These are phyloP conservation scores for Luscinia megarhynchos DNA, from an alignment of 2,797 vertebrate species.

Conservation along the genomic window DNA sequence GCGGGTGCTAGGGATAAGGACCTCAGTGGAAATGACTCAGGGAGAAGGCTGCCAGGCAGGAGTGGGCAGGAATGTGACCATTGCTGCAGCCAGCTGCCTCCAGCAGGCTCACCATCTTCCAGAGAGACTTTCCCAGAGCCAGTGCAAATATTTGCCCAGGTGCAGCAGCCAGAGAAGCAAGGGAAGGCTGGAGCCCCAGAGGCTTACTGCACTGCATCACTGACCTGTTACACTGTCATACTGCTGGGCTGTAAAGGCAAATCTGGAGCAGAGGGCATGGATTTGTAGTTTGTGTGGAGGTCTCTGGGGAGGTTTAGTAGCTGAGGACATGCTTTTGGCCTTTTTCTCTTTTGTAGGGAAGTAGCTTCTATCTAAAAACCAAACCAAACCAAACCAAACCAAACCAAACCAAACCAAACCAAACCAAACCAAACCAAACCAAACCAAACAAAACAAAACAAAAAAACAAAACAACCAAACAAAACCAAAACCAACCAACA, in stretches of 20 bases:
- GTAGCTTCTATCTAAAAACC: not conserved
- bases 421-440: too few relatives aligned
- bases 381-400: too few relatives aligned
- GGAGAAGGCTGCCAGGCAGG: not conserved
- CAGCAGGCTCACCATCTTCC: not conserved
- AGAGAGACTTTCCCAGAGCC: not conserved
- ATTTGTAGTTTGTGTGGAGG: not conserved
- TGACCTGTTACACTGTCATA: too few relatives aligned
- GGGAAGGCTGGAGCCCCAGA: not conserved
- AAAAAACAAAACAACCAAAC: too few relatives aligned
- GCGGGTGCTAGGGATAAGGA: too few relatives aligned
- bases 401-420: too few relatives aligned
- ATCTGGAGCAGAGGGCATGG: fast-evolving
- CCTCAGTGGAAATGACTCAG: not conserved
- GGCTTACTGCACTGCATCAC: fast-evolving
- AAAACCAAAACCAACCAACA: not conserved
- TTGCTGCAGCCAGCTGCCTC: not conserved
- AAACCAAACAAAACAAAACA: too few relatives aligned
- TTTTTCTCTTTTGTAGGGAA: not conserved
- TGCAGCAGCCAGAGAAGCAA: not conserved
- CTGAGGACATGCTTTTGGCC: not conserved
- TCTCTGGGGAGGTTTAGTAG: not conserved
- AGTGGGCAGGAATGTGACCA: not conserved
- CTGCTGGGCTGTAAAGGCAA: not conserved
- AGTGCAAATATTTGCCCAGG: fast-evolving